Conservation (phyloP, 1,140 invertebrate genomes). For the Ylistrum balloti region DNA sequence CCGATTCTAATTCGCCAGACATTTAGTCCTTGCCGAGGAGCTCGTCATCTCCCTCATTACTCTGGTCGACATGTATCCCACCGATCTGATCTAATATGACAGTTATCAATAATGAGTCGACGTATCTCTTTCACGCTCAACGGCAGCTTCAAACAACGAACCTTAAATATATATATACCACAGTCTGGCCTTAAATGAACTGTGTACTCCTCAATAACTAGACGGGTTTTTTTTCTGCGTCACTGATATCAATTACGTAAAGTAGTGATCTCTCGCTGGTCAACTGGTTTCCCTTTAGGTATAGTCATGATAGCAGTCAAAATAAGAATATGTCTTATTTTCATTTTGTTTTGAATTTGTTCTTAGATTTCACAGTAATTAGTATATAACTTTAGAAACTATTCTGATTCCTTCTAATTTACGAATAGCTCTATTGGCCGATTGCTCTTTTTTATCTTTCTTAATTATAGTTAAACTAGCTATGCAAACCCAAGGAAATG, state of each 20-base stretch:
- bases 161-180: neutral
- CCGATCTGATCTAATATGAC: neutral
- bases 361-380: neutral
- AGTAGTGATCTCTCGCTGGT: neutral
- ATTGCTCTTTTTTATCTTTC: no score
- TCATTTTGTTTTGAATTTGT: neutral
- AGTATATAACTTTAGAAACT: no score
- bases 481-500: no score
- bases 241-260: neutral
- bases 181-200: neutral
- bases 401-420: no score
- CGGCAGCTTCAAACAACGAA: neutral
- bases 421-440: no score
- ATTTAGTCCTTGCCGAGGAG: neutral
- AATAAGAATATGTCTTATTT: neutral
- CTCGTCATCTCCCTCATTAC: neutral
- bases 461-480: no score
- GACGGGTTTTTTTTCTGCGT: neutral
- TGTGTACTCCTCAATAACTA: neutral
- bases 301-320: neutral
- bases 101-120: neutral
- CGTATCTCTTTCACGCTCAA: neutral
- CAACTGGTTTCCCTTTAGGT: neutral
- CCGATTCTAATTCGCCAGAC: neutral
- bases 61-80: neutral